phyloP scores from a whole-genome alignment of 2,888 invertebrate species.

The Frankliniella intonsa region DNA sequence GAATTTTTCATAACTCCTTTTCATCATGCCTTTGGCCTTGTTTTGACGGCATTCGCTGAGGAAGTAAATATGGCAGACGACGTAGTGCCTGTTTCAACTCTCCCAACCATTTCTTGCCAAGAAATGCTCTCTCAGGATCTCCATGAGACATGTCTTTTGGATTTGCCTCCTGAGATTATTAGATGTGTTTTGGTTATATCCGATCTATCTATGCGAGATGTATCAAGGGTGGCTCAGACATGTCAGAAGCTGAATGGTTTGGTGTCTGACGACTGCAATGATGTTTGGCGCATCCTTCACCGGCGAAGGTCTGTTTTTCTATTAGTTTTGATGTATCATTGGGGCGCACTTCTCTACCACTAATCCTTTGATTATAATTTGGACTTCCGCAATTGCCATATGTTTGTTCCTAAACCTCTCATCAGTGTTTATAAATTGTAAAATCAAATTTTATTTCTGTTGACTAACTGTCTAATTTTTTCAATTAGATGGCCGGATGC shows the following conservation, averaged over 20 bases:
- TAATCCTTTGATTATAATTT: too few species aligned
- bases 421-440: too few species aligned
- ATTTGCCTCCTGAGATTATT: neutral
- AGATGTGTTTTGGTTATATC: neutral
- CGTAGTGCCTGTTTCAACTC: neutral
- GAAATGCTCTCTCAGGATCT: neutral
- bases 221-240: neutral
- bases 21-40: neutral
- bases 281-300: neutral
- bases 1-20: too few species aligned
- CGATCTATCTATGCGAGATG: neutral
- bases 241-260: neutral
- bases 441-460: too few species aligned
- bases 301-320: neutral
- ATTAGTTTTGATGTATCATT: too few species aligned
- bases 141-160: neutral
- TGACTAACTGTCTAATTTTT: neutral
- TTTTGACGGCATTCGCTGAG: neutral
- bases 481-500: neutral
- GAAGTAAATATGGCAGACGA: constrained; percentile 18
- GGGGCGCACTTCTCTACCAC: too few species aligned
- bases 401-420: neutral
- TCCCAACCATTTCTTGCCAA: neutral
- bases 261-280: neutral
- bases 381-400: neutral